A percentile compares a stretch with the other conserved stretches of the same genome.
phyloP scores from a whole-genome alignment of 2,797 vertebrate species.

The Pangasius krempfi region DNA sequence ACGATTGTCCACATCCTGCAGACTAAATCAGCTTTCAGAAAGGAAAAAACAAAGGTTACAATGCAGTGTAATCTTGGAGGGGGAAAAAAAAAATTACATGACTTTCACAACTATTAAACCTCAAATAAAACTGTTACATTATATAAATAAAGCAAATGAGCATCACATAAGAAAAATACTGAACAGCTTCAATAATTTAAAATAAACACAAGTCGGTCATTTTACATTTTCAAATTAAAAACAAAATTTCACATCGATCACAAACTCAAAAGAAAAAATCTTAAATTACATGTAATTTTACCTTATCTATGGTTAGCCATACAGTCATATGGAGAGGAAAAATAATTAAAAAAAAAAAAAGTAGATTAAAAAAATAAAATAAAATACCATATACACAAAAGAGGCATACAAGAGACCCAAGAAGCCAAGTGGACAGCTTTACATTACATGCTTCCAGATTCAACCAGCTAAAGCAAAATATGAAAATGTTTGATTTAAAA shows the following conservation, averaged over 20 bases:
- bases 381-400: not conserved
- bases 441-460: slow-evolving; percentile 31
- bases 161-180: slow-evolving; percentile 19
- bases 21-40: slow-evolving; percentile 56
- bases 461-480: slow-evolving; percentile 18
- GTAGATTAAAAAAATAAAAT: not conserved
- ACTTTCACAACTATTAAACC: slow-evolving; percentile 14
- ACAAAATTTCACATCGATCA: slow-evolving; percentile 41
- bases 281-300: slow-evolving; percentile 12
- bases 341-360: slow-evolving; percentile 36
- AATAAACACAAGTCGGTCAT: slow-evolving; percentile 47
- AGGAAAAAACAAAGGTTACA: slow-evolving; percentile 51
- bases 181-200: slow-evolving; percentile 46
- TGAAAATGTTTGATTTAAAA: slow-evolving; percentile 16
- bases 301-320: not conserved
- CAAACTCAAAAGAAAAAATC: slow-evolving; percentile 28
- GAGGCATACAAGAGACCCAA: slow-evolving; percentile 28
- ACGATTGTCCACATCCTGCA: slow-evolving; percentile 71
- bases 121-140: slow-evolving; percentile 22
- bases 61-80: slow-evolving; percentile 32
- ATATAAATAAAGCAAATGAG: not conserved
- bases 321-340: slow-evolving; percentile 1
- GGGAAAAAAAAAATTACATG: slow-evolving; percentile 38
- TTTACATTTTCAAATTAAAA: slow-evolving; percentile 39
- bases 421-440: not conserved